These are phyloP conservation scores for Halichoeres trimaculatus DNA, from an alignment of 2,113 vertebrate species.

Conservation along the genomic window DNA sequence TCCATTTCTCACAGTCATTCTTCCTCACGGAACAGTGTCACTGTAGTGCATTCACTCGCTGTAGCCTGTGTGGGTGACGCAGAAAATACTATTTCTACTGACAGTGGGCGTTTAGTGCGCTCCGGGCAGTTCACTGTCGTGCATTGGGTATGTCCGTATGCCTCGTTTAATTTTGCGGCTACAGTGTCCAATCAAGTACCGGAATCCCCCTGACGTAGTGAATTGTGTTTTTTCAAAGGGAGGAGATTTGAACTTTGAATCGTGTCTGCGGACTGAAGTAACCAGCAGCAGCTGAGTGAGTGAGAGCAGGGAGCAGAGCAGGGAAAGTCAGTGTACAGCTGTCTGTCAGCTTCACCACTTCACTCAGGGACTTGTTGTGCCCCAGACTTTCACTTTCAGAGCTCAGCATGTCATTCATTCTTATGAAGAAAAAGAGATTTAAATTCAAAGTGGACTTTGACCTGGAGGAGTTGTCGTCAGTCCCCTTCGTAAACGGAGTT, in stretches of 20 bases:
- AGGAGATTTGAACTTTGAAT: conserved; percentile 63
- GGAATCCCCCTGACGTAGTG: conserved; percentile 35
- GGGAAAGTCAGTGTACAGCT: conserved; percentile 1
- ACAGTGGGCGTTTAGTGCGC: not conserved
- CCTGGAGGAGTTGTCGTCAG: conserved; percentile 91
- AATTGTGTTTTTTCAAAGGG: conserved; percentile 3
- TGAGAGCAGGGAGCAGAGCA: not conserved
- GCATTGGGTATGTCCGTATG: not conserved
- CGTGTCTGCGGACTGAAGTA: not conserved
- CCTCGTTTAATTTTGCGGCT: not conserved
- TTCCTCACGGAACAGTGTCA: not conserved
- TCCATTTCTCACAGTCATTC: not conserved
- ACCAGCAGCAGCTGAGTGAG: conserved; percentile 35
- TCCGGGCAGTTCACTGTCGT: not conserved
- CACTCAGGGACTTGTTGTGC: not conserved
- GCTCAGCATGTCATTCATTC: conserved; percentile 86
- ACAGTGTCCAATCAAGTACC: conserved; percentile 51
- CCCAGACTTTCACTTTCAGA: no score
- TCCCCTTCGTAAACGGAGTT: conserved; percentile 94
- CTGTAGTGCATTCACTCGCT: not conserved
- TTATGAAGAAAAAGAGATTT: conserved; percentile 95
- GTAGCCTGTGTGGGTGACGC: not conserved
- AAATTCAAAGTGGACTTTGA: conserved; percentile 94
- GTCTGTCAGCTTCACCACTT: conserved; percentile 5
- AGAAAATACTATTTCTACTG: not conserved